Evolutionary conservation across 1,140 invertebrate species (phyloP).

Genomic region (Tenebrio molitor): DNA sequence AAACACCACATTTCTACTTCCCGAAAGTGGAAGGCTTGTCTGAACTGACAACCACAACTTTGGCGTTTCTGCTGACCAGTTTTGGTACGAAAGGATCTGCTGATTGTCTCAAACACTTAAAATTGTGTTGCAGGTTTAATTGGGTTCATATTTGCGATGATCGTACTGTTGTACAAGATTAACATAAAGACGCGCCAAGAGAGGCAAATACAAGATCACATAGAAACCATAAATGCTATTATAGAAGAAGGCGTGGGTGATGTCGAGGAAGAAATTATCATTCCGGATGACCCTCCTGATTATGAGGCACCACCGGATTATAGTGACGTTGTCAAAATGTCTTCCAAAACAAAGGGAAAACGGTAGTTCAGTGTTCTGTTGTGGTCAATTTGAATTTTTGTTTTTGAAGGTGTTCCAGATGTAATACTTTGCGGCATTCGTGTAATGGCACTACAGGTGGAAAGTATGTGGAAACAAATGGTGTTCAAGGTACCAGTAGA

Average conservation of each 20-base stretch:
- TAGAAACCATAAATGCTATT: constrained; percentile 76
- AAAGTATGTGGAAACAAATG: too few relatives aligned
- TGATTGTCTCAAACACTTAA: too few relatives aligned
- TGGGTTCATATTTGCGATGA: constrained; percentile 74
- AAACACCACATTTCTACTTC: constrained; percentile 81
- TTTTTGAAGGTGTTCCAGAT: not conserved
- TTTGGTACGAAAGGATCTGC: constrained; percentile 65
- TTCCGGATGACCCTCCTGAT: constrained; percentile 75
- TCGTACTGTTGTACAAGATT: constrained; percentile 76
- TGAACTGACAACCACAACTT: constrained; percentile 76
- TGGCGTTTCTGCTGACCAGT: constrained; percentile 75
- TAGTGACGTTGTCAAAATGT: constrained; percentile 74
- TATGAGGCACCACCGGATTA: constrained; percentile 82
- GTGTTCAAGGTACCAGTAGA: constrained; percentile 1
- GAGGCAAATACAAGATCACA: constrained; percentile 74
- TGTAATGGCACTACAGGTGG: too few relatives aligned
- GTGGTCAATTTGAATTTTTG: not conserved
- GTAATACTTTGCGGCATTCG: not conserved
- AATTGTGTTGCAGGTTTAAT: constrained; percentile 72
- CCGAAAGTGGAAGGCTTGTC: constrained; percentile 78
- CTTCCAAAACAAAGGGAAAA: constrained; percentile 14
- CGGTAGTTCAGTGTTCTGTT: too few relatives aligned
- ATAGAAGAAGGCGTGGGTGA: constrained; percentile 56
- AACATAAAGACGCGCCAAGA: constrained; percentile 74
- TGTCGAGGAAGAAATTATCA: constrained; percentile 68